Evolutionary conservation across 2,888 invertebrate species (phyloP).

Genomic region (Zaprionus bogoriensis): DNA sequence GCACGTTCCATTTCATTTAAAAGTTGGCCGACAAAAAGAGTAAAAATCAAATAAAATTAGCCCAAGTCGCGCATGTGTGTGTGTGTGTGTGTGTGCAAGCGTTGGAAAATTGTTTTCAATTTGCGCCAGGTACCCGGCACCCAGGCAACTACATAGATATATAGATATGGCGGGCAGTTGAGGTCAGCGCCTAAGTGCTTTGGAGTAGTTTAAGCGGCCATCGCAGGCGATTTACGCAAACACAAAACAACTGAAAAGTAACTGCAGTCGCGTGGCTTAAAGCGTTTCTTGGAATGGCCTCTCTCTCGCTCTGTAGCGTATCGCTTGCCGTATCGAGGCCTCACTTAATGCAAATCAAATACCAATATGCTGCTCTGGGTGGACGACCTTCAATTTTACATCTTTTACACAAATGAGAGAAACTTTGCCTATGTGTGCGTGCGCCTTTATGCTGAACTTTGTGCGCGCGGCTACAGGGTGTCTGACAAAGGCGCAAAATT

Average conservation of each 20-base stretch:
- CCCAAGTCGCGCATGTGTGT: slow-evolving; percentile 43
- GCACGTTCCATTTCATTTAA: slow-evolving; percentile 69
- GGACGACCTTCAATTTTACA: slow-evolving; percentile 7
- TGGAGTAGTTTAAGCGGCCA: slow-evolving; percentile 19
- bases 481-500: not conserved
- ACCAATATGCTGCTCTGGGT: slow-evolving; percentile 7
- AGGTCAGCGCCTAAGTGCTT: slow-evolving; percentile 11
- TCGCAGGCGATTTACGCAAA: slow-evolving; percentile 16
- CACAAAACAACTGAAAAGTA: slow-evolving; percentile 5
- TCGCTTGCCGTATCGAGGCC: not conserved
- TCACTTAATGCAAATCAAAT: slow-evolving; percentile 23
- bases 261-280: not conserved
- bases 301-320: too few relatives aligned
- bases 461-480: not conserved
- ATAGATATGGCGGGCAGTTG: too few relatives aligned
- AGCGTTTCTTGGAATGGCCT: too few relatives aligned
- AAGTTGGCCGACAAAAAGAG: slow-evolving; percentile 48
- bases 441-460: too few relatives aligned
- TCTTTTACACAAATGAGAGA: not conserved
- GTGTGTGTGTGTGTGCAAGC: slow-evolving; percentile 50
- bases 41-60: slow-evolving; percentile 71
- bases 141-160: slow-evolving; percentile 4
- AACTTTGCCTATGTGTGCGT: not conserved
- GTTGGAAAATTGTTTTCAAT: slow-evolving; percentile 63
- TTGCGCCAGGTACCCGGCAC: slow-evolving; percentile 32